Base-by-base conservation (phyloP, 2,888 invertebrate genomes). In the Caenorhabditis plicata region DNA sequence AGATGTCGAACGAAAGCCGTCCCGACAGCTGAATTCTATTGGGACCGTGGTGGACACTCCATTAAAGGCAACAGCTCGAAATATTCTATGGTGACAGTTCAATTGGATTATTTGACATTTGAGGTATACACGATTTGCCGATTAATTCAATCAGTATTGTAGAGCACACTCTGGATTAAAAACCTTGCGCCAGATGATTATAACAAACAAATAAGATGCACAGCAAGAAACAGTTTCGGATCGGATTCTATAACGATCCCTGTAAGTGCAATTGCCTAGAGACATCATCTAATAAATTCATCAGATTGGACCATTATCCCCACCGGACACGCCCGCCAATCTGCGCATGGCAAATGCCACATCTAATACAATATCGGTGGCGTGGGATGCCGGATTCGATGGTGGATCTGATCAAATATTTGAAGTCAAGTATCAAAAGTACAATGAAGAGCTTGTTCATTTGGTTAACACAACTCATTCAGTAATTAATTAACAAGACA, bases 361-460 rank as follows among this genome's bases (percentile, higher is more conserved):
- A 17, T 40, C 60, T 17, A 62, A 65, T 15, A 57, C 79, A 2
- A 68, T 75, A 33, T 63, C 73, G 4, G 33, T 79, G 9, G 36
- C 53, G 8, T 68, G 68, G 68, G 56, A 52, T 22, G 71, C 77
- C 0, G 77, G 78, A 22, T 79, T 79, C 38, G 76, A 79, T 55
- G 79, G 79, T 15, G 79, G 79, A 15, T 65, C 73, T 0, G 72
- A 77, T 36, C 79, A 79, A 50, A 60, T 64, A 11, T 79, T 77
- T 38, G 76, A 79, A 60, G 58, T 71, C 13, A 52, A 70, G 25
- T 78, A 80, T 41, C 63, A 68, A 36, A 62, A 50, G 22, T 55
- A 62, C 19, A 70, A 67, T n/a, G 69, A 68, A 20, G 70, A 68
- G 11, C 48, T 64, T 3, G 47, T 64, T 20, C 70, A 68, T 36